Conservation (phyloP, 1,140 invertebrate genomes). For the Probaryconus sp. region DNA sequence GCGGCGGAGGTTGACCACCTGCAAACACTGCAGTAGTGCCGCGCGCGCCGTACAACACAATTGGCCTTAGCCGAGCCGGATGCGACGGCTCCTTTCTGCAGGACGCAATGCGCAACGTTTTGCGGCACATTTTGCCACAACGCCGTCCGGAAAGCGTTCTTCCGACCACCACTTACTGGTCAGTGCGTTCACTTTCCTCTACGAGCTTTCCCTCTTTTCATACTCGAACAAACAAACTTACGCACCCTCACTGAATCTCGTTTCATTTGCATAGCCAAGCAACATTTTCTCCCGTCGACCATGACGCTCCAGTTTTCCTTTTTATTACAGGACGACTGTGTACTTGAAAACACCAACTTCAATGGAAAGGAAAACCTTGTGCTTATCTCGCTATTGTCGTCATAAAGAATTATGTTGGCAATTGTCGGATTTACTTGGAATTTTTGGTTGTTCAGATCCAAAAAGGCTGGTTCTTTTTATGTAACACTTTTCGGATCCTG, state of each 20-base stretch:
- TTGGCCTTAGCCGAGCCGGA: conserved; percentile 25
- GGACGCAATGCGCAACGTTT: conserved; percentile 77
- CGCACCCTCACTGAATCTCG: not conserved
- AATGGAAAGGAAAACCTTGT: too few relatives aligned
- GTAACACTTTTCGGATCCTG: too few relatives aligned
- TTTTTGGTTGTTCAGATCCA: too few relatives aligned
- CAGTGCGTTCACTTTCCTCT: conserved; percentile 27
- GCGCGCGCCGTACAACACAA: conserved; percentile 31
- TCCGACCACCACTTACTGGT: not conserved
- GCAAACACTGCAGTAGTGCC: conserved; percentile 66
- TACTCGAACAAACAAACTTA: conserved; percentile 11
- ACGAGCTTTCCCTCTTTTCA: conserved; percentile 19
- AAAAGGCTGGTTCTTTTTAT: too few relatives aligned
- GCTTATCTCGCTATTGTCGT: too few relatives aligned
- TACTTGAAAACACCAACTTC: too few relatives aligned
- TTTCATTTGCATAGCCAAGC: conserved; percentile 36
- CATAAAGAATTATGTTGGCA: too few relatives aligned
- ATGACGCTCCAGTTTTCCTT: conserved; percentile 44
- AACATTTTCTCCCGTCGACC: conserved; percentile 6
- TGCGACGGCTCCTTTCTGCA: conserved; percentile 62
- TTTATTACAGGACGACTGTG: too few relatives aligned
- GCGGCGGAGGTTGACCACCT: conserved; percentile 69
- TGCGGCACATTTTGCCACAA: conserved; percentile 62
- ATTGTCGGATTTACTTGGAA: too few relatives aligned
- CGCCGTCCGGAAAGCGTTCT: conserved; percentile 7